Evolutionary conservation across 2,113 vertebrate species (phyloP).

Genomic region (Leptobrachium ailaonicum): DNA sequence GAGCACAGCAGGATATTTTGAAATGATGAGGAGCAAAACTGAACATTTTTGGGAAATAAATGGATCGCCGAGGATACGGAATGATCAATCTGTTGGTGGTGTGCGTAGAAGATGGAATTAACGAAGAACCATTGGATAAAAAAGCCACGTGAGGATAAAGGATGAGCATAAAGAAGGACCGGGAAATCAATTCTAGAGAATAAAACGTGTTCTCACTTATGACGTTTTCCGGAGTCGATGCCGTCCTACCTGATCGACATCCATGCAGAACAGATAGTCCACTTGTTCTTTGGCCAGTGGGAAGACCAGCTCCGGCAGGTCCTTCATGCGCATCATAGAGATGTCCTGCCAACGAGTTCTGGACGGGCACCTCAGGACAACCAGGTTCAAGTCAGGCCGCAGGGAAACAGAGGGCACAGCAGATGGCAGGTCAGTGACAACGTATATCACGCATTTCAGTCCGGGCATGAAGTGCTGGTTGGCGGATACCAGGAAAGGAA

Average conservation of each 20-base stretch:
- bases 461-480: constrained; percentile 12
- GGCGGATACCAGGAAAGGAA: constrained; percentile 7
- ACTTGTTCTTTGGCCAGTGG: constrained; percentile 4
- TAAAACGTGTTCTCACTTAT: too few species aligned
- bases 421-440: constrained; percentile 6
- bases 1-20: too few species aligned
- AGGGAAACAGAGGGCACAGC: background rate
- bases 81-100: too few species aligned
- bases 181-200: too few species aligned
- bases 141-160: too few species aligned
- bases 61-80: too few species aligned
- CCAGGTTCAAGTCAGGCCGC: background rate
- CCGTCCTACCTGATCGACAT: constrained; percentile 23
- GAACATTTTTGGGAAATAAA: too few species aligned
- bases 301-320: constrained; percentile 2
- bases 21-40: too few species aligned
- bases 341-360: constrained; percentile 19
- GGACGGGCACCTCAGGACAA: background rate
- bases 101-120: too few species aligned
- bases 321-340: constrained; percentile 21
- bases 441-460: background rate
- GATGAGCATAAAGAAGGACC: too few species aligned
- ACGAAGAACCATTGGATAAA: too few species aligned
- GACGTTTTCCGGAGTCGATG: too few species aligned
- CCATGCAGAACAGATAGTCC: constrained; percentile 30